A percentile compares a stretch with the other conserved stretches of the same genome.
Evolutionary conservation across 2,888 invertebrate genomes (phyloP).

Genomic region (Chironomus tentans): DNA sequence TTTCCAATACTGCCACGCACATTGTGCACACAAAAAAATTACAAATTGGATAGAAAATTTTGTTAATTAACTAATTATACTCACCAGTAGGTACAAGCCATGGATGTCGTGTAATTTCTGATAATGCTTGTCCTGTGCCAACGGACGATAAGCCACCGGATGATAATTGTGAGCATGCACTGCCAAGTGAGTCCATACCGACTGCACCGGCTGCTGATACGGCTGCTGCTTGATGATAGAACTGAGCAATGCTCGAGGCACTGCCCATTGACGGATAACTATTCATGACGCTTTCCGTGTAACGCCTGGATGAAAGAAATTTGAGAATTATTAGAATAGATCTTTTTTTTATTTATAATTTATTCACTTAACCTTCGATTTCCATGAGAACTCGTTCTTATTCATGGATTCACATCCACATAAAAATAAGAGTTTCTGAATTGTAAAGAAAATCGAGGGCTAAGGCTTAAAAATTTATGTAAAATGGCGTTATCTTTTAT

Average conservation of each 20-base stretch:
- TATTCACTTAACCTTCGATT: slow-evolving; percentile 17
- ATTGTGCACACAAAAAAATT: neutral
- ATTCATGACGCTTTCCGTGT: slow-evolving; percentile 44
- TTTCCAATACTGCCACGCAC: no score
- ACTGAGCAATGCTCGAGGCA: slow-evolving; percentile 58
- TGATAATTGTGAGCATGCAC: slow-evolving; percentile 67
- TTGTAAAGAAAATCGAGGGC: slow-evolving; percentile 12
- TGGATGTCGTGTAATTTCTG: slow-evolving; percentile 87
- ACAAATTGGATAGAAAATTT: no score
- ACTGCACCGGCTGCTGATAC: slow-evolving; percentile 63
- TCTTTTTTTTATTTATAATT: neutral
- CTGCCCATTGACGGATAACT: slow-evolving; percentile 44
- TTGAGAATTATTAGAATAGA: slow-evolving; percentile 20
- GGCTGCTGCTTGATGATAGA: slow-evolving; percentile 74
- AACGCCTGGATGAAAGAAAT: slow-evolving; percentile 35
- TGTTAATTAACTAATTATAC: slow-evolving; percentile 33
- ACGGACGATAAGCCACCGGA: slow-evolving; percentile 47
- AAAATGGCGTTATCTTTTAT: slow-evolving; percentile 25
- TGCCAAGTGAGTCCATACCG: slow-evolving; percentile 67
- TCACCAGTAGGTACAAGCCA: slow-evolving; percentile 97
- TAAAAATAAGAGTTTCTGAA: neutral
- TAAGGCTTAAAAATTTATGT: slow-evolving; percentile 10
- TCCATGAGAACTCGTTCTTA: no score
- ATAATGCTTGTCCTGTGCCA: slow-evolving; percentile 71
- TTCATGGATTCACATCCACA: no score